These are phyloP conservation scores for Diorhabda elongata DNA, from an alignment of 1,140 invertebrate species.

Conservation along the genomic window DNA sequence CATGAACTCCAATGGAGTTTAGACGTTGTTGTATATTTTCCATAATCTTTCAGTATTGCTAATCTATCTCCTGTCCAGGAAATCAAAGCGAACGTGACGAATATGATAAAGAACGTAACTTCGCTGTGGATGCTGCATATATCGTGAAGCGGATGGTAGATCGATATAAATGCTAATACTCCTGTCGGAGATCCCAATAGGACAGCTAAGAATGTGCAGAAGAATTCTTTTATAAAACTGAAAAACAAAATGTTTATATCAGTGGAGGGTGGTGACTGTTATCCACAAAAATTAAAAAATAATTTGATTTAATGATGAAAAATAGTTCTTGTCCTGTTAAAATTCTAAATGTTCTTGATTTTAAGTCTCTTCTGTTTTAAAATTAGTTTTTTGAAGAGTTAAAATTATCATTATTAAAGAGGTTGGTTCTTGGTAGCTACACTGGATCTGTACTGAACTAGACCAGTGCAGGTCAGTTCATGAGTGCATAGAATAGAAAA, in stretches of 20 bases:
- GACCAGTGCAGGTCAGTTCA: too few species aligned
- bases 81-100: constrained; percentile 57
- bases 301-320: too few species aligned
- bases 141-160: constrained; percentile 75
- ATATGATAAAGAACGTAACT: constrained; percentile 63
- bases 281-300: too few species aligned
- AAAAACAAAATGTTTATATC: constrained; percentile 1
- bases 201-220: constrained; percentile 55
- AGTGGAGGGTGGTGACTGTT: too few species aligned
- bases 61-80: constrained; percentile 55
- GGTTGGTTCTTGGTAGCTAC: too few species aligned
- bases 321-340: too few species aligned
- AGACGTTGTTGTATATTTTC: constrained; percentile 20
- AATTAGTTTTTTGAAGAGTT: too few species aligned
- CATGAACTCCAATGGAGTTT: constrained; percentile 48
- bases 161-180: constrained; percentile 62
- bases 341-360: too few species aligned
- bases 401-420: too few species aligned
- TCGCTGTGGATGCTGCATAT: constrained; percentile 63
- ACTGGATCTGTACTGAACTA: too few species aligned
- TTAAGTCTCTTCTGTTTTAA: too few species aligned
- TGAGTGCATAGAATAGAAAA: too few species aligned
- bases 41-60: constrained; percentile 20
- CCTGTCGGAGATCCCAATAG: constrained; percentile 67
- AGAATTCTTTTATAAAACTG: constrained; percentile 22